Conservation (phyloP, 2,888 invertebrate species). For the Limnephilus rhombicus region DNA sequence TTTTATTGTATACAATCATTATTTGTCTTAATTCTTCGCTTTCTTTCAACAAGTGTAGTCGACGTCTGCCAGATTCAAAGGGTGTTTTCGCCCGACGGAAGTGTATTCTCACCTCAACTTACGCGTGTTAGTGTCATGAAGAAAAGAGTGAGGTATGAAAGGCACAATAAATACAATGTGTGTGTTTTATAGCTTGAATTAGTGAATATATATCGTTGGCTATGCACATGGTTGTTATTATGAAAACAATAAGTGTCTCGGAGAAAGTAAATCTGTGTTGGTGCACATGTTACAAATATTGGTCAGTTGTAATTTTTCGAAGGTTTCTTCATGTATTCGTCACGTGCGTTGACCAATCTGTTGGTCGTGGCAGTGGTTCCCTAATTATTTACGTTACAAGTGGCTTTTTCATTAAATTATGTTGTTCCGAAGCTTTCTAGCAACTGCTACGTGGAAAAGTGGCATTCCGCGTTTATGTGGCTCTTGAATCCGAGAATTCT, state of each 20-base stretch:
- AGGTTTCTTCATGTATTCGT: not conserved
- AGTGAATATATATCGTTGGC: not conserved
- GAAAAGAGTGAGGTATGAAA: not conserved
- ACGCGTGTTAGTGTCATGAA: not conserved
- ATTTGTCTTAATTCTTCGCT: not conserved
- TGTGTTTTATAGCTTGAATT: not conserved
- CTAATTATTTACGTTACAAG: not conserved
- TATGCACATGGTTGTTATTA: not conserved
- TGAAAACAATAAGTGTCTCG: not conserved
- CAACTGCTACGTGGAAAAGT: not conserved
- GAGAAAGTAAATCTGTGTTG: not conserved
- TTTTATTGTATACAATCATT: not conserved
- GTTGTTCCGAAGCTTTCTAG: not conserved
- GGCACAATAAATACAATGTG: not conserved
- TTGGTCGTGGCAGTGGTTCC: not conserved
- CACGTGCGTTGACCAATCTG: not conserved
- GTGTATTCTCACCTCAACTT: not conserved
- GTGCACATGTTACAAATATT: slow-evolving; percentile 14
- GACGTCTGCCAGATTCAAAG: not conserved
- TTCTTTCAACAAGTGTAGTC: not conserved
- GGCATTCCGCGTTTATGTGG: not conserved
- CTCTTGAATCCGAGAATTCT: not conserved
- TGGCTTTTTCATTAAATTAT: not conserved
- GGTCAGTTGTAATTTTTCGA: not conserved
- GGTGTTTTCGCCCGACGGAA: not conserved